A percentile compares a stretch with the other conserved stretches of the same genome.
Conservation (phyloP, 2,797 vertebrate species). For the Anguilla anguilla region DNA sequence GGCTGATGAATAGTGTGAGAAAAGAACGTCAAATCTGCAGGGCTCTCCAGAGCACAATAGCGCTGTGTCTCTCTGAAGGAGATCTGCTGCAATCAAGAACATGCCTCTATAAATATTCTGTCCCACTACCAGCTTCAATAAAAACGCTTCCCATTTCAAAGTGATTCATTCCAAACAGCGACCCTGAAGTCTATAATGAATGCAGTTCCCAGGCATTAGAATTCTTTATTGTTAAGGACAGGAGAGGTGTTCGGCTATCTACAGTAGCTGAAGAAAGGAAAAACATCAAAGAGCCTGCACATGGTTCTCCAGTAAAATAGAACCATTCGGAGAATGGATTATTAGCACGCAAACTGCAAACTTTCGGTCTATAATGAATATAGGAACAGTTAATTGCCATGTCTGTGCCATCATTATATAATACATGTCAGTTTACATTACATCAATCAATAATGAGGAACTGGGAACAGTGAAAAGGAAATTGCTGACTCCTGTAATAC, state of each 20-base stretch:
- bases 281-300: background rate
- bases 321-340: background rate
- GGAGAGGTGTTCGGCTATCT: slow-evolving; percentile 7
- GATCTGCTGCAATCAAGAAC: slow-evolving; percentile 26
- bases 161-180: slow-evolving; percentile 11
- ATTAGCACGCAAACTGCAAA: background rate
- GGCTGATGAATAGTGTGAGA: slow-evolving; percentile 39
- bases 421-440: background rate
- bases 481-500: background rate
- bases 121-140: slow-evolving; percentile 8
- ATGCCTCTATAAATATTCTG: slow-evolving; percentile 23
- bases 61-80: slow-evolving; percentile 15
- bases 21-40: slow-evolving; percentile 35
- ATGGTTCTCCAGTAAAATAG: background rate
- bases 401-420: background rate
- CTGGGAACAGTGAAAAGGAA: background rate
- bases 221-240: background rate
- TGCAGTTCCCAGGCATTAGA: slow-evolving; percentile 23
- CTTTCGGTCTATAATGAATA: background rate
- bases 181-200: slow-evolving; percentile 28
- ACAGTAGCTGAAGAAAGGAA: background rate
- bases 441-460: background rate
- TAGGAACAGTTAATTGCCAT: background rate
- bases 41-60: slow-evolving; percentile 31
- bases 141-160: background rate